Evolutionary conservation across 1,140 invertebrate genomes (phyloP), one percentile per base, ranked within the genome.

Genomic region (Drosophila pachea): DNA sequence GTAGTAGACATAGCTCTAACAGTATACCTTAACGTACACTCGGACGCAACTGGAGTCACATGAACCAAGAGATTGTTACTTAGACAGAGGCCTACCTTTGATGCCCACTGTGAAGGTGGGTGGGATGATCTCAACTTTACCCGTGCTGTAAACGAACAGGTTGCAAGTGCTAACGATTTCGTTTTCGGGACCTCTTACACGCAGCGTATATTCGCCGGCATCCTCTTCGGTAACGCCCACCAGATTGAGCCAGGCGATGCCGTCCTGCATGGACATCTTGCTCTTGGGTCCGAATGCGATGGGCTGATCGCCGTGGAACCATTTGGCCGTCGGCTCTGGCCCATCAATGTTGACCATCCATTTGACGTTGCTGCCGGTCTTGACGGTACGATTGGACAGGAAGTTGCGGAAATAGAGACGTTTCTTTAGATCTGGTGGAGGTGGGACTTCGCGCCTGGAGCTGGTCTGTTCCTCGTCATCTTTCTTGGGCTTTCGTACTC

Each of bases 341-440:
- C 94, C 94, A 68, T 96, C 91, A 3, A 96, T 92, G 49, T 93
- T 93, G 64, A 95, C 96, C 49, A 93, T 94, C 54, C 97, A 90
- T 76, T 92, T 93, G 7, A 95, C 92, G 42, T 91, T 90, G 53
- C 92, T 92, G 22, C 92, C 93, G 22, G 91, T 90, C 0, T 91
- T 91, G 1, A 93, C 92, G 4, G 92, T 92, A 49, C 93, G 91
- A 79, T 95, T 93, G 4, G 92, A 92, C 32, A 96, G 88, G 72
- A 91, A 92, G 47, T 93, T 94, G 43, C 93, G 93, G 78, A 96
- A 96, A 42, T 92, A 91, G n/a, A 95, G 93, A 68, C 92, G 92
- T 68, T 91, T 92, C 63, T 87, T 90, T 63, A 90, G 90, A 88
- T 91, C 91, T 9, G 82, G 88, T 11, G 82, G 88, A 6, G 76